phyloP scores from a whole-genome alignment of 2,888 invertebrate genomes.

The Microplitis deprimator region DNA sequence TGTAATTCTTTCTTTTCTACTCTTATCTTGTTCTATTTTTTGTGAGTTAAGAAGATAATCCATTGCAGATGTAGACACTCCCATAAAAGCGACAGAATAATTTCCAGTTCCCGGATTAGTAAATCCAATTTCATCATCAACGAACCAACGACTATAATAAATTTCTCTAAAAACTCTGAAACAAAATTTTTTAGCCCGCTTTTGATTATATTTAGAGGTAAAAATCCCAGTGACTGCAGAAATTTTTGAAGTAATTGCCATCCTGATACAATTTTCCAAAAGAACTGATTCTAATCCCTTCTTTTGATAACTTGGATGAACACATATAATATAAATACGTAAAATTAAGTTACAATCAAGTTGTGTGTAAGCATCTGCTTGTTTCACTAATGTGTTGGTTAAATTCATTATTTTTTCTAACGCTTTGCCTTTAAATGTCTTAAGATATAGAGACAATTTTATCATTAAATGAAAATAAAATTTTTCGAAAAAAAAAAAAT shows the following conservation, averaged over 20 bases:
- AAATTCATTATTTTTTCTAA: constrained; percentile 57
- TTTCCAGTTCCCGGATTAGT: constrained; percentile 73
- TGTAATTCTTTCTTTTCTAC: constrained; percentile 9
- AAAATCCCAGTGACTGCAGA: constrained; percentile 59
- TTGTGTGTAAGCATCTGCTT: constrained; percentile 52
- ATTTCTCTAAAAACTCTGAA: constrained; percentile 64
- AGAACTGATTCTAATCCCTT: constrained; percentile 55
- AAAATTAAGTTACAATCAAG: constrained; percentile 53
- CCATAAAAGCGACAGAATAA: constrained; percentile 69
- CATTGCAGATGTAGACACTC: constrained; percentile 44
- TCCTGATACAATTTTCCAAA: constrained; percentile 52
- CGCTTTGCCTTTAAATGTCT: constrained; percentile 56
- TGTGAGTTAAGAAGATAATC: constrained; percentile 33
- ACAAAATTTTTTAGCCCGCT: constrained; percentile 51
- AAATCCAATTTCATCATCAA: constrained; percentile 70
- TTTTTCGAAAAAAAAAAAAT: neutral
- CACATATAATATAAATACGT: constrained; percentile 58
- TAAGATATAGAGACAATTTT: constrained; percentile 1
- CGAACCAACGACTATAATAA: constrained; percentile 70
- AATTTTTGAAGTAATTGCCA: constrained; percentile 53
- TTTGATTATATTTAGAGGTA: constrained; percentile 56
- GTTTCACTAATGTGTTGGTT: constrained; percentile 51
- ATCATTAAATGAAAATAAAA: neutral
- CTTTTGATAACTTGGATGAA: constrained; percentile 61
- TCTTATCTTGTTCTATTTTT: neutral